phyloP scores from a whole-genome alignment of 2,888 invertebrate genomes.

The Oscheius sp. region DNA sequence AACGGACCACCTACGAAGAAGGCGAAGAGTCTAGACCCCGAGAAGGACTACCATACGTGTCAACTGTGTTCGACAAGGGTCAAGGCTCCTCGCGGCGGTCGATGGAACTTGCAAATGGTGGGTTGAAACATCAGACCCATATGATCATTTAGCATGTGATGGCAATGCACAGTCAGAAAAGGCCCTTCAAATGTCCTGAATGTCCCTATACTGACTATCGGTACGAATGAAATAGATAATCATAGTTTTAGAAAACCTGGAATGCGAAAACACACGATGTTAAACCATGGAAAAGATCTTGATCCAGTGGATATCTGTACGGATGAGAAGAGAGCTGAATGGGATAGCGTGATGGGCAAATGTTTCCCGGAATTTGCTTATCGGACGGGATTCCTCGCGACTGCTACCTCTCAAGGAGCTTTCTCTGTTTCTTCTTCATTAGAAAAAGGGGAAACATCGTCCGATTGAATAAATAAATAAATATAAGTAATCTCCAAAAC shows the following conservation, averaged over 20 bases:
- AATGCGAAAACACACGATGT: slow-evolving; percentile 40
- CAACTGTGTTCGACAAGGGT: slow-evolving; percentile 41
- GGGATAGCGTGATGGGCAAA: slow-evolving; percentile 43
- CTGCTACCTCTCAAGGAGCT: slow-evolving; percentile 26
- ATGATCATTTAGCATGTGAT: slow-evolving; percentile 49
- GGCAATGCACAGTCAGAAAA: slow-evolving; percentile 42
- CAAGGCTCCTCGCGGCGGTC: slow-evolving; percentile 44
- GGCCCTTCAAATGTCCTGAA: slow-evolving; percentile 38
- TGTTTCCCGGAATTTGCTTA: slow-evolving; percentile 47
- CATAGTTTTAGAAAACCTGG: slow-evolving; percentile 36
- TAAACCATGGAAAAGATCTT: slow-evolving; percentile 40
- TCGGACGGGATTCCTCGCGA: slow-evolving; percentile 38
- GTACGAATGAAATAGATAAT: not conserved
- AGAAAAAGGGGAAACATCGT: not conserved
- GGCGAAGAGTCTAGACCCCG: slow-evolving; percentile 7
- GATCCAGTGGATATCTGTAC: slow-evolving; percentile 43
- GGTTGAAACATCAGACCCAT: not conserved
- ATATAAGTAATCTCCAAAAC: too few species aligned
- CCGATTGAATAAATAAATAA: not conserved
- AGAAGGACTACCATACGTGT: slow-evolving; percentile 43
- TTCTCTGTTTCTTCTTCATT: slow-evolving; percentile 3
- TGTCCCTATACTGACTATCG: slow-evolving; percentile 44
- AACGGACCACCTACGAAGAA: slow-evolving; percentile 14
- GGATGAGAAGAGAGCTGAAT: slow-evolving; percentile 37
- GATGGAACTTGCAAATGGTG: slow-evolving; percentile 48